phyloP scores from a whole-genome alignment of 1,140 invertebrate genomes.

The Sarcophaga bullata region DNA sequence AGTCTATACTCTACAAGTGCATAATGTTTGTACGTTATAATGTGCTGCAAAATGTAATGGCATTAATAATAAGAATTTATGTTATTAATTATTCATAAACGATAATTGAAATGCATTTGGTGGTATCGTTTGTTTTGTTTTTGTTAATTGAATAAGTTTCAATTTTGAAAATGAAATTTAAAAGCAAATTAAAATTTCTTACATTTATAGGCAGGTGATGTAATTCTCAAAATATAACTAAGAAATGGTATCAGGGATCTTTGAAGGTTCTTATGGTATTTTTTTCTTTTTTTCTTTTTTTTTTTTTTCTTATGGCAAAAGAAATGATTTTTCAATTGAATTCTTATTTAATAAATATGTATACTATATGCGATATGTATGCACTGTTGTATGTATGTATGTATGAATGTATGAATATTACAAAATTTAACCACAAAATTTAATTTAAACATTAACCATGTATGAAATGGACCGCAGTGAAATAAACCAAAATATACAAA shows the following conservation, averaged over 20 bases:
- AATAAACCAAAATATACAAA: too few species aligned
- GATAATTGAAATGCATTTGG: conserved; percentile 5
- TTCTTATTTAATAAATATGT: too few species aligned
- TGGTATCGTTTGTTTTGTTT: background rate
- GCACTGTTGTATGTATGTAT: too few species aligned
- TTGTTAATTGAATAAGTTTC: too few species aligned
- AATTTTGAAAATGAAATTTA: background rate
- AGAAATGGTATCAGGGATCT: background rate
- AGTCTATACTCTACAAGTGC: too few species aligned
- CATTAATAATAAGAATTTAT: background rate
- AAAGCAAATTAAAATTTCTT: background rate
- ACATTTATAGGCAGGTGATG: background rate
- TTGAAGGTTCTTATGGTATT: background rate
- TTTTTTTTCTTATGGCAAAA: too few species aligned
- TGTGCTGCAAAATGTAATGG: background rate
- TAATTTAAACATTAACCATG: conserved; percentile 19
- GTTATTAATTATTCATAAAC: conserved; percentile 19
- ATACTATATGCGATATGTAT: too few species aligned
- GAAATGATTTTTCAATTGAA: too few species aligned
- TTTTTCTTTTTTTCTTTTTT: too few species aligned
- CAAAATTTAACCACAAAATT: background rate
- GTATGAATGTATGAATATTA: too few species aligned
- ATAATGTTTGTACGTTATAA: too few species aligned
- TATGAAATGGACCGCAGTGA: background rate
- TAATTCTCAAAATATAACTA: background rate